Conservation (phyloP, 2,888 invertebrate species). For the Pharmacophagus antenor region DNA sequence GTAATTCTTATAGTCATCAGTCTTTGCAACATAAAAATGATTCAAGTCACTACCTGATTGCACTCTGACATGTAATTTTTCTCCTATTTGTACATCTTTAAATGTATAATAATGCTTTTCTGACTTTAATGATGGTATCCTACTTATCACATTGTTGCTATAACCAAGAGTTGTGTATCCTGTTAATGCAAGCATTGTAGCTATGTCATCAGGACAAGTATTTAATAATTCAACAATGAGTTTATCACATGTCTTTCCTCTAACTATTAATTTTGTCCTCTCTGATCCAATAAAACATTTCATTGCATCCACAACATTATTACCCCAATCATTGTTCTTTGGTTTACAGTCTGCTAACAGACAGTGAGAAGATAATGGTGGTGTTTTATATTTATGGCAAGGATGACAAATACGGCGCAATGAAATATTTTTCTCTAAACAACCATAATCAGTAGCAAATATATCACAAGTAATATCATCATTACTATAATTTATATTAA, state of each 20-base stretch:
- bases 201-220: conserved; percentile 43
- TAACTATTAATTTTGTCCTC: conserved; percentile 37
- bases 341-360: conserved; percentile 42
- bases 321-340: conserved; percentile 31
- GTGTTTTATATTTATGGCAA: conserved; percentile 28
- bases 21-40: conserved; percentile 42
- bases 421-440: conserved; percentile 37
- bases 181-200: conserved; percentile 40
- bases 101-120: conserved; percentile 34
- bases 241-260: conserved; percentile 33
- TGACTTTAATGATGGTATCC: conserved; percentile 16
- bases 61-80: conserved; percentile 37
- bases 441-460: conserved; percentile 44
- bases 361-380: conserved; percentile 39
- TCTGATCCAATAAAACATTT: conserved; percentile 40
- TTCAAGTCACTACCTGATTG: conserved; percentile 37
- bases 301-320: conserved; percentile 38
- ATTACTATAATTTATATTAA: conserved; percentile 26
- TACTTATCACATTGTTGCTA: conserved; percentile 27
- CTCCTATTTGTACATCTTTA: conserved; percentile 34
- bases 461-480: conserved; percentile 35
- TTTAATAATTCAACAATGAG: conserved; percentile 40
- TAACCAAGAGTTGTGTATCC: conserved; percentile 37
- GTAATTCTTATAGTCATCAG: conserved; percentile 37
- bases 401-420: conserved; percentile 32